Evolutionary conservation across 2,113 vertebrate genomes (phyloP).

Genomic region (Amphiprion percula): DNA sequence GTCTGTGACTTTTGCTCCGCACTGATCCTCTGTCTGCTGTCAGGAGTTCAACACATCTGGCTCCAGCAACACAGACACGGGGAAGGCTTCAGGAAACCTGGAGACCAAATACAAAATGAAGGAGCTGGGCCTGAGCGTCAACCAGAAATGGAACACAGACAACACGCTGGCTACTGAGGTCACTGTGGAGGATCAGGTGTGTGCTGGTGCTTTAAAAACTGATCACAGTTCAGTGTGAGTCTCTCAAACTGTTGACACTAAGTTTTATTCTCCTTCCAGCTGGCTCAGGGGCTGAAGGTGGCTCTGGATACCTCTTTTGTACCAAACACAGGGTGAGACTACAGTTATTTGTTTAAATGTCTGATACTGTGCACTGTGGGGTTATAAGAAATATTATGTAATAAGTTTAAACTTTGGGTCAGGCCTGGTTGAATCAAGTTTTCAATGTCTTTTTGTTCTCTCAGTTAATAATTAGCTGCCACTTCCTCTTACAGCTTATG

Average conservation of each 20-base stretch:
- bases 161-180: conserved; percentile 93
- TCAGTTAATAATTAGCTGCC: too few species aligned
- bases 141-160: conserved; percentile 97
- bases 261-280: conserved; percentile 76
- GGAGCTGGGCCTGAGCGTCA: conserved; percentile 91
- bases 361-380: too few species aligned
- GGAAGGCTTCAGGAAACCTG: conserved; percentile 92
- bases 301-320: conserved; percentile 95
- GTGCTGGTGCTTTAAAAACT: background rate
- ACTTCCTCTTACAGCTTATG: too few species aligned
- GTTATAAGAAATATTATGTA: too few species aligned
- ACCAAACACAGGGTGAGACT: conserved; percentile 95
- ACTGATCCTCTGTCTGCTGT: too few species aligned
- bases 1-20: too few species aligned
- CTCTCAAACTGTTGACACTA: background rate
- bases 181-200: conserved; percentile 93
- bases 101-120: conserved; percentile 96
- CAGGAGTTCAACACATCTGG: conserved; percentile 95
- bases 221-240: background rate
- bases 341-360: background rate
- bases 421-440: too few species aligned
- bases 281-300: conserved; percentile 92
- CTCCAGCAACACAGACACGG: conserved; percentile 94
- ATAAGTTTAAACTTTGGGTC: too few species aligned
- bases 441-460: too few species aligned